phyloP scores from a whole-genome alignment of 2,797 vertebrate genomes.

The Clarias pachynema region DNA sequence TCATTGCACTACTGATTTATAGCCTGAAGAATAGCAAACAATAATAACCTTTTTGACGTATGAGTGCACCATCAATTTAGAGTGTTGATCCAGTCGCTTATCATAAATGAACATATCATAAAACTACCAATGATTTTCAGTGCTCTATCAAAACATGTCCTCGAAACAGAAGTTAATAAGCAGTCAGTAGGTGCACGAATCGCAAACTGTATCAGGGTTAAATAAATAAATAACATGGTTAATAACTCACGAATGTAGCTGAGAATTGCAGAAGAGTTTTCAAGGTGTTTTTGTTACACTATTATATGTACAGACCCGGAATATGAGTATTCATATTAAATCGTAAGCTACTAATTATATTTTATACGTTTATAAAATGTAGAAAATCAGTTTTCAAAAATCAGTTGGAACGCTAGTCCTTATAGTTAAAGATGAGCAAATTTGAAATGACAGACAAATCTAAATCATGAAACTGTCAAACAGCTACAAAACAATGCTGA shows the following conservation, averaged over 20 bases:
- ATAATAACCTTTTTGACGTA: constrained; percentile 11
- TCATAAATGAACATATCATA: constrained; percentile 21
- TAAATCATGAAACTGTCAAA: neutral
- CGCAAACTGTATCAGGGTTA: neutral
- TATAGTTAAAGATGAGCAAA: neutral
- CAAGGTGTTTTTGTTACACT: neutral
- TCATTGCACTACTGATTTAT: constrained; percentile 3
- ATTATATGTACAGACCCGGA: neutral
- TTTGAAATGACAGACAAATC: neutral
- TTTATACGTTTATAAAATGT: neutral
- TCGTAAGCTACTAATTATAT: neutral
- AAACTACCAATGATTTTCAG: constrained; percentile 60
- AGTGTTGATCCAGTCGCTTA: constrained; percentile 36
- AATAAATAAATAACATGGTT: constrained; percentile 3
- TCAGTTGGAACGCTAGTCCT: no score
- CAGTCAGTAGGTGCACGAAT: constrained; percentile 11
- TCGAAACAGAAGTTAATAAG: constrained; percentile 26
- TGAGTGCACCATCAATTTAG: neutral
- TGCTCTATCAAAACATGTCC: constrained; percentile 33
- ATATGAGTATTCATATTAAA: no score
- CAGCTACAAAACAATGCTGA: neutral
- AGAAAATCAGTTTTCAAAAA: neutral
- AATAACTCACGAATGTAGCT: neutral
- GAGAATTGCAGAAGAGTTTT: neutral
- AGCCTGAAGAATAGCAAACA: neutral